These are phyloP conservation scores for Erethizon dorsatum DNA, from an alignment of 2,797 vertebrate genomes.

Conservation along the genomic window DNA sequence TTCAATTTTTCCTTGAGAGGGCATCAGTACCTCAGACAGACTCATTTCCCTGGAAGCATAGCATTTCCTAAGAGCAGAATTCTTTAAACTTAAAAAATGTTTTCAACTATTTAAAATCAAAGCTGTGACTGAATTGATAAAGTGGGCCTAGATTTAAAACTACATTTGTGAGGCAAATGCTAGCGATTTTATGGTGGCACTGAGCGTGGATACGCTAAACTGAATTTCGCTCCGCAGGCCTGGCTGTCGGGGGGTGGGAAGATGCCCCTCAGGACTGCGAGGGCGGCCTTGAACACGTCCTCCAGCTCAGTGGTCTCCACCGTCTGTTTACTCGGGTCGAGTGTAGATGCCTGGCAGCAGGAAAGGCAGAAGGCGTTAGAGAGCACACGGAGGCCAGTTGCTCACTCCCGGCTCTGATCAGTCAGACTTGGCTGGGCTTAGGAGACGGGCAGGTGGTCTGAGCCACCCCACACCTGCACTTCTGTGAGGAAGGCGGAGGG, in stretches of 20 bases:
- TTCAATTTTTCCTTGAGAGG: conserved; percentile 28
- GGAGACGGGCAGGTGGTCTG: fast-evolving
- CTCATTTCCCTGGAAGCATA: background rate
- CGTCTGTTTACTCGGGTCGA: background rate
- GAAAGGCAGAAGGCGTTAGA: background rate
- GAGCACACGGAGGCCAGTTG: background rate
- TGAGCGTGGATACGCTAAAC: background rate
- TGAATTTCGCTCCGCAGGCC: background rate
- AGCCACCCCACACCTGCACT: fast-evolving
- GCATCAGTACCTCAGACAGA: background rate
- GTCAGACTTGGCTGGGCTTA: background rate
- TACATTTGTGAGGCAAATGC: background rate
- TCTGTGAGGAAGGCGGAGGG: background rate
- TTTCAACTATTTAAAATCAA: background rate
- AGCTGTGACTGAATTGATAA: background rate
- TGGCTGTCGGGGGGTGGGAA: background rate
- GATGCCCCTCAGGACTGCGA: background rate
- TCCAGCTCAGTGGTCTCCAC: background rate
- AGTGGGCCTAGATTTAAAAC: background rate
- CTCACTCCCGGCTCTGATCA: background rate
- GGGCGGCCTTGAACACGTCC: background rate
- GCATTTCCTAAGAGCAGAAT: background rate
- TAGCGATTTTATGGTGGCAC: background rate
- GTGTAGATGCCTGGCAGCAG: background rate
- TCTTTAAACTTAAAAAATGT: background rate